Conservation (phyloP, 2,888 invertebrate genomes). For the Osmoderma eremita region DNA sequence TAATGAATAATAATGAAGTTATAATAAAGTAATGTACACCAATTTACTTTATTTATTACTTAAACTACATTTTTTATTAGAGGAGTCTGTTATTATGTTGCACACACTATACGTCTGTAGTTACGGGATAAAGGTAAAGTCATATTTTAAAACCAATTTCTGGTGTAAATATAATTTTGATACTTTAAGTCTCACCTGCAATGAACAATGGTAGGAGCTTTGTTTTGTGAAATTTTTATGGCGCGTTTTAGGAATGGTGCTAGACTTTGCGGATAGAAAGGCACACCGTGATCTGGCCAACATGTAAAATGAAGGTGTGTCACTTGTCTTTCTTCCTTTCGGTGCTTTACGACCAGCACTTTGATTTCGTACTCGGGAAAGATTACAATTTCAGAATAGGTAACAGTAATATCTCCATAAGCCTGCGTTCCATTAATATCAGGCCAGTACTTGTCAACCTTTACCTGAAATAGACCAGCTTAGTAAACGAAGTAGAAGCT, state of each 20-base stretch:
- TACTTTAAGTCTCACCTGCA: conserved; percentile 60
- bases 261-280: conserved; percentile 53
- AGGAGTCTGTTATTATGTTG: no score
- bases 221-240: conserved; percentile 53
- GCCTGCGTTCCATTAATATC: conserved; percentile 61
- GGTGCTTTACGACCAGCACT: conserved; percentile 54
- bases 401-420: conserved; percentile 59
- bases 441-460: conserved; percentile 67
- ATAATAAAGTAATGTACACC: no score
- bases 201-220: conserved; percentile 65
- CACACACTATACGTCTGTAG: no score
- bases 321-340: conserved; percentile 48
- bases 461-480: conserved; percentile 55
- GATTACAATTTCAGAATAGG: conserved; percentile 55
- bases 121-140: no score
- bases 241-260: conserved; percentile 53
- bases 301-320: conserved; percentile 65
- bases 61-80: no score
- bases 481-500: no score
- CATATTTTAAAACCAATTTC: no score
- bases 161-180: no score
- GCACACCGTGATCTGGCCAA: conserved; percentile 68
- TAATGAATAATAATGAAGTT: no score
- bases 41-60: no score
- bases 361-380: conserved; percentile 61